A percentile compares a stretch with the other conserved stretches of the same genome.
Evolutionary conservation across 2,797 vertebrate species (phyloP).

Genomic region (Falco naumanni): DNA sequence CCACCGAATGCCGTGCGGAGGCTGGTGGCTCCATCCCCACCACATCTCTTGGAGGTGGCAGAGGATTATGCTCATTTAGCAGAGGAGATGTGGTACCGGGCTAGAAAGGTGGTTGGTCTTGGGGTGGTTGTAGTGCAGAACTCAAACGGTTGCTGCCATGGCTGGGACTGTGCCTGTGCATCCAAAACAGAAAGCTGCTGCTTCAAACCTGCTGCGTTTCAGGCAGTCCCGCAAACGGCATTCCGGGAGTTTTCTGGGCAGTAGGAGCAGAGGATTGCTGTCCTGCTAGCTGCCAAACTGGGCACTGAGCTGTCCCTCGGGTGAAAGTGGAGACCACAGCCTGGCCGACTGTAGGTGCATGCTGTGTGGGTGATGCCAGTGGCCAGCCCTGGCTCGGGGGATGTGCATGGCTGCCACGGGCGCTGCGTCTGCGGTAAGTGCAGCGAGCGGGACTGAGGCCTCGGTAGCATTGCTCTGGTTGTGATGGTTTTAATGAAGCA

Average conservation of each 20-base stretch:
- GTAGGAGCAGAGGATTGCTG: background rate
- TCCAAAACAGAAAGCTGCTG: accelerated
- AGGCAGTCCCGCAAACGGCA: background rate
- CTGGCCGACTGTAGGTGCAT: accelerated
- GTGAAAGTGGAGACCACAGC: background rate
- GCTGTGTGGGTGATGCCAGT: background rate
- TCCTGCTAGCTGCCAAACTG: accelerated
- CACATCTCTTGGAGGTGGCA: background rate
- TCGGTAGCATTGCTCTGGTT: background rate
- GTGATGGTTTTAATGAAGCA: background rate
- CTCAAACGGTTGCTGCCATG: background rate
- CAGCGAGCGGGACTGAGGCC: background rate
- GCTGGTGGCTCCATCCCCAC: background rate
- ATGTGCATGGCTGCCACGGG: accelerated
- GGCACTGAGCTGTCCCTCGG: background rate
- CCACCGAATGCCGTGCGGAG: accelerated
- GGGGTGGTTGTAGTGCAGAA: background rate
- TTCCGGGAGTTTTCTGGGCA: background rate
- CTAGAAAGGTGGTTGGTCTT: background rate
- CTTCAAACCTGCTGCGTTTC: background rate
- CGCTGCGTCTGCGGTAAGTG: no score
- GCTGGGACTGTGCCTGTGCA: background rate
- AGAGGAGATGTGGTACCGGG: background rate
- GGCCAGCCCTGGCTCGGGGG: background rate
- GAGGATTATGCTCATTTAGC: background rate